A percentile compares a stretch with the other conserved stretches of the same genome.
These are phyloP conservation scores for Melanophora roralis DNA, from an alignment of 2,888 invertebrate species.

Conservation along the genomic window DNA sequence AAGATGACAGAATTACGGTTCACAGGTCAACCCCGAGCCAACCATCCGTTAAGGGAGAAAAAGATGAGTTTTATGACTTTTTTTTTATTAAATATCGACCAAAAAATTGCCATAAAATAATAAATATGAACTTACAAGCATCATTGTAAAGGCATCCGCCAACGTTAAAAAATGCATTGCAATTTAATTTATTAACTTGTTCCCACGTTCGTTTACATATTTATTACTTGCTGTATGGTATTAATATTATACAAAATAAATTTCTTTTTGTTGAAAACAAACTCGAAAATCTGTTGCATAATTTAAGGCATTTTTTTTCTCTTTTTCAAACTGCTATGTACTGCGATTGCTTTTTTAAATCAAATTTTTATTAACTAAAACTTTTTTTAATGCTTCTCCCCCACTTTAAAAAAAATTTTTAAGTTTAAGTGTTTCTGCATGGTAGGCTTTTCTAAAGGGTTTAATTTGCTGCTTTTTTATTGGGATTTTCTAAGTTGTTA, in stretches of 20 bases:
- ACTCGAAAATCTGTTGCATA: slow-evolving; percentile 59
- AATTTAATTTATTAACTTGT: slow-evolving; percentile 47
- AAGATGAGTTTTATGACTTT: slow-evolving; percentile 7
- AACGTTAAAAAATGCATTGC: slow-evolving; percentile 38
- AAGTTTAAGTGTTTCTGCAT: slow-evolving; percentile 53
- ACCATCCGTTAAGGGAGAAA: slow-evolving; percentile 30
- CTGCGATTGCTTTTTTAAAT: slow-evolving; percentile 42
- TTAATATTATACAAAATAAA: neutral
- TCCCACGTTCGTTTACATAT: slow-evolving; percentile 5
- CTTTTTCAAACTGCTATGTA: neutral
- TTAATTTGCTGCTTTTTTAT: neutral
- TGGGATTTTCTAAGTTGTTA: too few species aligned
- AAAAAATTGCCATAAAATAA: slow-evolving; percentile 49
- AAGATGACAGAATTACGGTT: slow-evolving; percentile 51
- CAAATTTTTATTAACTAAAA: slow-evolving; percentile 59
- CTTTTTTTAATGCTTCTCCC: slow-evolving; percentile 16
- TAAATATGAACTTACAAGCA: slow-evolving; percentile 45
- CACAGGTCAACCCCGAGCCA: slow-evolving; percentile 32
- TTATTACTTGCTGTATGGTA: slow-evolving; percentile 30
- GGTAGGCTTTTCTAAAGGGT: slow-evolving; percentile 20
- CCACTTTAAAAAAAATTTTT: slow-evolving; percentile 37
- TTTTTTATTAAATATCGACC: slow-evolving; percentile 1
- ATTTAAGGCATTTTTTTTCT: slow-evolving; percentile 57
- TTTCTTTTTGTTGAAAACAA: neutral
- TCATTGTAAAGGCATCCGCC: slow-evolving; percentile 43